These are phyloP conservation scores for Colius striatus DNA, from an alignment of 2,113 vertebrate genomes.

Conservation along the genomic window DNA sequence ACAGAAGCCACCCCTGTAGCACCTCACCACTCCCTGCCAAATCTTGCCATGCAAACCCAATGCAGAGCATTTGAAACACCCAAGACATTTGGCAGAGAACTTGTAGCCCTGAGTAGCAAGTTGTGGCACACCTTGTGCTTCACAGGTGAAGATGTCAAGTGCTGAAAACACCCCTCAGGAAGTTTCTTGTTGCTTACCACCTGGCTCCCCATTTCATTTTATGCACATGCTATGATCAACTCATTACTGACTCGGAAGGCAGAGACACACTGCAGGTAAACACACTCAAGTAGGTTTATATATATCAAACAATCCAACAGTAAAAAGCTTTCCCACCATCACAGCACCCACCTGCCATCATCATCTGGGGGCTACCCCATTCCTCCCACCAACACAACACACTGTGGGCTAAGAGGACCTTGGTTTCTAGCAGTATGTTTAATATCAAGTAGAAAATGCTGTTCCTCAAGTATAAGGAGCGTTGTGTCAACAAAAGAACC, in stretches of 20 bases:
- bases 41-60: not conserved
- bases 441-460: not conserved
- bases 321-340: not conserved
- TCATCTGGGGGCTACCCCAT: not conserved
- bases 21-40: too few species aligned
- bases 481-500: not conserved
- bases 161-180: not conserved
- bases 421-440: not conserved
- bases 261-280: not conserved
- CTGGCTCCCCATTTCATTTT: not conserved
- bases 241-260: not conserved
- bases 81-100: not conserved
- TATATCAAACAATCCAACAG: not conserved
- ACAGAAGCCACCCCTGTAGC: not conserved
- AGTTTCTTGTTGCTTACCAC: not conserved
- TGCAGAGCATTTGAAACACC: not conserved
- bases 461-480: not conserved
- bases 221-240: not conserved
- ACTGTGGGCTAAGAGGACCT: not conserved
- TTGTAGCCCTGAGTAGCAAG: not conserved
- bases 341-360: not conserved
- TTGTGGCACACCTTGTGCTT: not conserved
- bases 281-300: too few species aligned
- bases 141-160: not conserved
- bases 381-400: not conserved